Base-by-base conservation (phyloP, 2,888 invertebrate species). In the Drosophila mimica region DNA sequence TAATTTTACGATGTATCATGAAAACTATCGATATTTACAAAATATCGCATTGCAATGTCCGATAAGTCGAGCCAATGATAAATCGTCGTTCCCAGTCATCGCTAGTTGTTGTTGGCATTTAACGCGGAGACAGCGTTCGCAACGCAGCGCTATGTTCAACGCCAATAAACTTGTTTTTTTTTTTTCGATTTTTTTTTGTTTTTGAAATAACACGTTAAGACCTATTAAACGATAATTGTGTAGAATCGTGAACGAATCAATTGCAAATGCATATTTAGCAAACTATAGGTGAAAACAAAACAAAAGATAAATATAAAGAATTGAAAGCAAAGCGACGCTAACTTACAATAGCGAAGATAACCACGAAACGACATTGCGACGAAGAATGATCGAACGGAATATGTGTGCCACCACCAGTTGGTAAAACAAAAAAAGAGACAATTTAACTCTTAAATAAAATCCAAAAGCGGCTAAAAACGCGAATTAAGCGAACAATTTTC, bases 141-240 rank as follows among this genome's bases (percentile, higher is more conserved):
- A 70, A 38, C 70, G 67, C 67, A 74, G 74, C 74, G 78, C 62
- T 70, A 78, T 78, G 78, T 78, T 78, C 34, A 68, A 70, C 80
- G 82, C 79, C 20, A 52, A 62, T 40, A 56, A 52, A 62, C 63
- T 57, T 69, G 63, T 58, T 72, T 70, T 72, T 69, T 69, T 77
- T 69, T 77, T 70, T 72, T 65, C 62, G 5, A 25, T 20, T 72
- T 74, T 64, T 58, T 72, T 73, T 76, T 62, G 57, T 79, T 72
- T 83, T 76, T 70, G 74, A 85, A 82, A 71, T 76, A 76, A 78
- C 56, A 69, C 75, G 78, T 79, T 82, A 81, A 79, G 67, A 60
- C 38, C 64, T 51, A 64, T 52, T 58, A 36, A 76, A 68, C 17
- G 69, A 72, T 53, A 60, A 70, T 70, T 65, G 73, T 76, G 36